Conservation (phyloP, 1,140 invertebrate species). For the Fopius arisanus region DNA sequence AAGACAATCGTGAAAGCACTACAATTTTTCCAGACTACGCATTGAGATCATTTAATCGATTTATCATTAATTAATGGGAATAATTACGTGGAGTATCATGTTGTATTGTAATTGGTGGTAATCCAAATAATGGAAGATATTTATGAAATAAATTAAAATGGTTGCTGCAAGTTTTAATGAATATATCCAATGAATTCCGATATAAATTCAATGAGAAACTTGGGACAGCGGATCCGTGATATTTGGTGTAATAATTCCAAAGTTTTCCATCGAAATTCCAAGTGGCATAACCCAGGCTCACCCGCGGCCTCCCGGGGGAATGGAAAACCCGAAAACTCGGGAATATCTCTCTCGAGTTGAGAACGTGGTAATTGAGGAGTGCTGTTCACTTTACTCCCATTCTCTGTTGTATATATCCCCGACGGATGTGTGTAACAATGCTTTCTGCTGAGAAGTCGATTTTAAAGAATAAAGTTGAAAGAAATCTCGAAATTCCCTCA, state of each 20-base stretch:
- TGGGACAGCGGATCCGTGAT: background rate
- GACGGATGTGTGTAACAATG: background rate
- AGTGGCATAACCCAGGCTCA: background rate
- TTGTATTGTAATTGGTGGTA: too few relatives aligned
- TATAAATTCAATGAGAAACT: conserved; percentile 8
- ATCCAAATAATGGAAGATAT: too few relatives aligned
- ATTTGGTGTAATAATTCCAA: background rate
- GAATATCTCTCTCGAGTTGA: background rate
- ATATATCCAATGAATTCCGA: background rate
- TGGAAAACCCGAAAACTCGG: background rate
- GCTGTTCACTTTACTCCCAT: conserved; percentile 11
- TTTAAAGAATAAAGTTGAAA: too few relatives aligned
- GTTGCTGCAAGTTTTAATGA: too few relatives aligned
- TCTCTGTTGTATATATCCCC: background rate
- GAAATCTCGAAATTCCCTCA: too few relatives aligned
- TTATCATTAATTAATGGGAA: too few relatives aligned
- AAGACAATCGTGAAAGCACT: too few relatives aligned
- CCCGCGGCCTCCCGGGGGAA: background rate
- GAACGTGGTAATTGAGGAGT: conserved; percentile 3
- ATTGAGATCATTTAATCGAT: too few relatives aligned
- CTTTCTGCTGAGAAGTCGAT: background rate
- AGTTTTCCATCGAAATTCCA: conserved; percentile 11
- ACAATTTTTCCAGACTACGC: too few relatives aligned
- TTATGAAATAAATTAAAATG: too few relatives aligned
- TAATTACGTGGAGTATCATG: too few relatives aligned